Conservation (phyloP, 2,888 invertebrate genomes). For the Epirrhoe alternata region DNA sequence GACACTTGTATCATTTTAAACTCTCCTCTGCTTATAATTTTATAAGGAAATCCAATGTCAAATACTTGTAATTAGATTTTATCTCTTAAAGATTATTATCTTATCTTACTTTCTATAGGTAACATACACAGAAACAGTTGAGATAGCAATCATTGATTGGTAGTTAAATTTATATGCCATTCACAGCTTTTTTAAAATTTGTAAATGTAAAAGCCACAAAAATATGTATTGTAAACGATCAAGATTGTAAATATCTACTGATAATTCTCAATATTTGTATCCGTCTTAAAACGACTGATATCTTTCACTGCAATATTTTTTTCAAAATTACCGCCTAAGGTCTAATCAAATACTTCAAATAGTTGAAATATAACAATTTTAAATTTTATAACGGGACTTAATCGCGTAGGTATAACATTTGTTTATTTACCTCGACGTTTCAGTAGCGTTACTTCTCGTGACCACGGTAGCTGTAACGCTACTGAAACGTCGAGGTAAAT, state of each 20-base stretch:
- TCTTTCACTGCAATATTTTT: background rate
- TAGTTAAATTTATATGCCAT: background rate
- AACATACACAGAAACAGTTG: background rate
- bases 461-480: too few relatives aligned
- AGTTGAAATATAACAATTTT: too few relatives aligned
- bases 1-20: background rate
- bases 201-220: background rate
- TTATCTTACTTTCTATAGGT: background rate
- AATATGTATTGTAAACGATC: too few relatives aligned
- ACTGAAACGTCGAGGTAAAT: too few relatives aligned
- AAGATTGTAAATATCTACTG: slow-evolving; percentile 18
- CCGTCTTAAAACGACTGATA: slow-evolving; percentile 5
- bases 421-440: too few relatives aligned
- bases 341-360: background rate
- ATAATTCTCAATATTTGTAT: slow-evolving; percentile 3
- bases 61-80: background rate
- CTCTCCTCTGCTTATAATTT: background rate
- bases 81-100: background rate
- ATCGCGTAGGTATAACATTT: too few relatives aligned
- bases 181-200: too few relatives aligned
- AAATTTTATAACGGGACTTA: too few relatives aligned
- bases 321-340: background rate
- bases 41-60: background rate
- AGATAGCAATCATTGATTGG: background rate
- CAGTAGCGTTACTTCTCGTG: too few relatives aligned